These are phyloP conservation scores for Pararge aegeria DNA, from an alignment of 1,140 invertebrate genomes.

Conservation along the genomic window DNA sequence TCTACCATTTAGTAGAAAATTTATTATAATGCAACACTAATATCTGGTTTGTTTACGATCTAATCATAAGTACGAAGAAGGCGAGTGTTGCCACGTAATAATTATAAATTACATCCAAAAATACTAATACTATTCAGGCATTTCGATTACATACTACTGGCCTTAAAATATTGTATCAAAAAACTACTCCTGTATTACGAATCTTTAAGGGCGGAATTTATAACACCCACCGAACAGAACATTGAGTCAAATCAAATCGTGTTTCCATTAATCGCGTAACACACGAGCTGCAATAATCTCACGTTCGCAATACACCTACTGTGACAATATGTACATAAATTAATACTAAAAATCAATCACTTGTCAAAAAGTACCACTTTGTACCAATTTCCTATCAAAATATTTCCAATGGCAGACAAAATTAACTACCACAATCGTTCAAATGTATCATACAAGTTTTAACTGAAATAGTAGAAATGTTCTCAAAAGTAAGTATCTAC, in stretches of 20 bases:
- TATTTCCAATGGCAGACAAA: neutral
- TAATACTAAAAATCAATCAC: neutral
- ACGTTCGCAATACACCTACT: neutral
- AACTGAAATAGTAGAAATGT: neutral
- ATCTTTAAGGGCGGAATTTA: neutral
- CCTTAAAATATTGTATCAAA: neutral
- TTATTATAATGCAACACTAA: neutral
- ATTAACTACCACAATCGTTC: too few species aligned
- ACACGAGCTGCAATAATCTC: neutral
- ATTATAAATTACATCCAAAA: neutral
- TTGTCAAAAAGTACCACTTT: neutral
- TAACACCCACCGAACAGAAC: too few species aligned
- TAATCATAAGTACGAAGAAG: neutral
- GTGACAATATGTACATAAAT: neutral
- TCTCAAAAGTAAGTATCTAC: too few species aligned
- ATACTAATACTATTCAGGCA: neutral
- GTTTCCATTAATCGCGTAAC: neutral
- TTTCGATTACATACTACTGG: neutral
- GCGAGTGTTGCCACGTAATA: neutral
- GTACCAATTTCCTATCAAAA: neutral
- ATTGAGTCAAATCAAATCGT: too few species aligned
- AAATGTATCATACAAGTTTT: neutral
- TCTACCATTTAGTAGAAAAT: neutral
- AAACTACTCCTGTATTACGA: neutral
- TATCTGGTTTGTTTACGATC: neutral